These are phyloP conservation scores for Meteorus cinctellus DNA, from an alignment of 2,888 invertebrate species.

Conservation along the genomic window DNA sequence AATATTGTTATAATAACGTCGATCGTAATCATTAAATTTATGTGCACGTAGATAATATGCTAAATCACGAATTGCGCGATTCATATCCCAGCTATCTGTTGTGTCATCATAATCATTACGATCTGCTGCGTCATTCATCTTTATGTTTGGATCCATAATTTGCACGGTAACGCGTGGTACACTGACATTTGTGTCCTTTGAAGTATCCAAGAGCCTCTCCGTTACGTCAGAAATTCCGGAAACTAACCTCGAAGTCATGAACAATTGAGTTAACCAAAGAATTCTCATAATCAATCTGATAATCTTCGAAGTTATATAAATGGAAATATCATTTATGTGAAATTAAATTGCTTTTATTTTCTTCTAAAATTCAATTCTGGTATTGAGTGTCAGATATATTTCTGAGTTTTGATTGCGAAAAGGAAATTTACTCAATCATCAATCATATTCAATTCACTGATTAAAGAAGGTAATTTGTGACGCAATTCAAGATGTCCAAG, in stretches of 20 bases:
- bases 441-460: no score
- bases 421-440: no score
- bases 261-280: conserved; percentile 26
- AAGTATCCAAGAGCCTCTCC: conserved; percentile 29
- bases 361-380: no score
- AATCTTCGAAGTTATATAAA: neutral
- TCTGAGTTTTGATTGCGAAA: no score
- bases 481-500: no score
- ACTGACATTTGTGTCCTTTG: conserved; percentile 43
- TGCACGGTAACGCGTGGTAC: conserved; percentile 57
- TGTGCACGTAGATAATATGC: conserved; percentile 78
- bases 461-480: no score
- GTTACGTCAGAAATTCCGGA: conserved; percentile 35
- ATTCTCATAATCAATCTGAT: neutral
- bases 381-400: no score
- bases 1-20: conserved; percentile 72
- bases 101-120: conserved; percentile 48
- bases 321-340: neutral
- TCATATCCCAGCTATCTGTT: conserved; percentile 62
- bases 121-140: conserved; percentile 56
- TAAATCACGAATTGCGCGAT: conserved; percentile 75
- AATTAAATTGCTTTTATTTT: neutral
- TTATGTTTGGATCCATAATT: conserved; percentile 63
- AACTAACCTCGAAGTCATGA: conserved; percentile 33
- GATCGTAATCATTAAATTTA: conserved; percentile 80